Evolutionary conservation across 2,888 invertebrate genomes (phyloP).

Genomic region (Theretra japonica): DNA sequence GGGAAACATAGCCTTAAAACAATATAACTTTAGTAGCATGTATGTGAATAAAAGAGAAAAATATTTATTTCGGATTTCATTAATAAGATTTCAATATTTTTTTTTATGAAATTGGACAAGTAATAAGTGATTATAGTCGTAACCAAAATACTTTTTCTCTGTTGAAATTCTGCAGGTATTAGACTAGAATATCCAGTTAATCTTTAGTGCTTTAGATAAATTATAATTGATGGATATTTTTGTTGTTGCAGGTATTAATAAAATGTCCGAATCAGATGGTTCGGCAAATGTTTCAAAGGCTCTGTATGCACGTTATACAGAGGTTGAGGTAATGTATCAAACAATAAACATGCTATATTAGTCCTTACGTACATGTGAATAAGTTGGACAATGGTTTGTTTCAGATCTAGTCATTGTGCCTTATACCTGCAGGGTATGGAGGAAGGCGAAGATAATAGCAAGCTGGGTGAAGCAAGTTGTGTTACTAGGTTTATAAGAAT

Average conservation of each 20-base stretch:
- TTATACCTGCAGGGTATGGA: slow-evolving; percentile 86
- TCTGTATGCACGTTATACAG: slow-evolving; percentile 97
- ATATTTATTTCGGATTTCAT: too few species aligned
- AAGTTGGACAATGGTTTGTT: slow-evolving; percentile 47
- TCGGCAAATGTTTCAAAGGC: slow-evolving; percentile 97
- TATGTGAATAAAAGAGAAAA: too few species aligned
- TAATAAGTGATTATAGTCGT: too few species aligned
- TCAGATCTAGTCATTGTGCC: slow-evolving; percentile 86
- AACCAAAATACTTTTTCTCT: too few species aligned
- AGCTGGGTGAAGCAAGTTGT: slow-evolving; percentile 92
- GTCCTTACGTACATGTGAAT: slow-evolving; percentile 27
- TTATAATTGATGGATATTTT: slow-evolving; percentile 1
- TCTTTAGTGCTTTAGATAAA: too few species aligned
- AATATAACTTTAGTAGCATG: too few species aligned
- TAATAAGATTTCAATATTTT: too few species aligned
- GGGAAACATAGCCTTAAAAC: too few species aligned
- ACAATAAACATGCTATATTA: slow-evolving; percentile 24
- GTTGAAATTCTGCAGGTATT: too few species aligned
- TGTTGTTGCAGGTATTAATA: slow-evolving; percentile 89
- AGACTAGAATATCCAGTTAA: too few species aligned
- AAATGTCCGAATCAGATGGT: slow-evolving; percentile 99
- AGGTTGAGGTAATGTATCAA: slow-evolving; percentile 87
- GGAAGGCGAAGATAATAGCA: slow-evolving; percentile 83
- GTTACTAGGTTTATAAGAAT: slow-evolving; percentile 96
- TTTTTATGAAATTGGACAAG: too few species aligned